Percentiles rank a stretch among this genome's conserved stretches.
Evolutionary conservation across 2,888 invertebrate genomes (phyloP).

Genomic region (Nemotelus pantherinus): DNA sequence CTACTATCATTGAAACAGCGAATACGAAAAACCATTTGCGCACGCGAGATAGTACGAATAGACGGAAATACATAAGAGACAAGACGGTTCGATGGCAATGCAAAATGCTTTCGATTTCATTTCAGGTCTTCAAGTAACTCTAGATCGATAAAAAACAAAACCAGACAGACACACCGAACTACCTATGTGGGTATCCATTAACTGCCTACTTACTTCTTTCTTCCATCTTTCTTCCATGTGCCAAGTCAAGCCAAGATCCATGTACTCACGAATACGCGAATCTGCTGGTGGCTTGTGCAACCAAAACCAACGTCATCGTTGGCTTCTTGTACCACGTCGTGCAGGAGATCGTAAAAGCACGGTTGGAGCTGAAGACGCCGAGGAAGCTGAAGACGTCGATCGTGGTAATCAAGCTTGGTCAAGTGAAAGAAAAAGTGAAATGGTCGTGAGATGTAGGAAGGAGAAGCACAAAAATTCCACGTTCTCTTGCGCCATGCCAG

Average conservation of each 20-base stretch:
- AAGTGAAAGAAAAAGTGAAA: constrained; percentile 50
- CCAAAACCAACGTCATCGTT: not conserved
- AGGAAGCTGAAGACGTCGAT: constrained; percentile 18
- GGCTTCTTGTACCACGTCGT: constrained; percentile 18
- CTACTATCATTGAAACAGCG: not conserved
- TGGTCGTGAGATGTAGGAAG: constrained; percentile 48
- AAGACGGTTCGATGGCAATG: constrained; percentile 3
- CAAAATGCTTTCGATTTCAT: constrained; percentile 57
- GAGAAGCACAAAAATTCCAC: constrained; percentile 41
- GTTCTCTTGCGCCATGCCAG: constrained; percentile 5
- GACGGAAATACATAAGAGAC: constrained; percentile 41
- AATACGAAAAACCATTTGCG: not conserved
- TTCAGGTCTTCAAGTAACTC: constrained; percentile 48
- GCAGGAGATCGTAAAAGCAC: constrained; percentile 24
- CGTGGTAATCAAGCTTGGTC: constrained; percentile 32
- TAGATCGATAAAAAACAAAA: constrained; percentile 32
- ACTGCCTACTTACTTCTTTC: constrained; percentile 27
- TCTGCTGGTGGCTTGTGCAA: not conserved
- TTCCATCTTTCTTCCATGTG: not conserved
- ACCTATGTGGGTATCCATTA: constrained; percentile 1
- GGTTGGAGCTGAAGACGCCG: constrained; percentile 4
- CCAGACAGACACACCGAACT: constrained; percentile 8
- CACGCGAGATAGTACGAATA: constrained; percentile 30
- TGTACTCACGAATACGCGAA: constrained; percentile 5
- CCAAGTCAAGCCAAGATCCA: not conserved